Conservation (phyloP, 92 coral and sea anemone genomes). For the Bergia sp. region DNA sequence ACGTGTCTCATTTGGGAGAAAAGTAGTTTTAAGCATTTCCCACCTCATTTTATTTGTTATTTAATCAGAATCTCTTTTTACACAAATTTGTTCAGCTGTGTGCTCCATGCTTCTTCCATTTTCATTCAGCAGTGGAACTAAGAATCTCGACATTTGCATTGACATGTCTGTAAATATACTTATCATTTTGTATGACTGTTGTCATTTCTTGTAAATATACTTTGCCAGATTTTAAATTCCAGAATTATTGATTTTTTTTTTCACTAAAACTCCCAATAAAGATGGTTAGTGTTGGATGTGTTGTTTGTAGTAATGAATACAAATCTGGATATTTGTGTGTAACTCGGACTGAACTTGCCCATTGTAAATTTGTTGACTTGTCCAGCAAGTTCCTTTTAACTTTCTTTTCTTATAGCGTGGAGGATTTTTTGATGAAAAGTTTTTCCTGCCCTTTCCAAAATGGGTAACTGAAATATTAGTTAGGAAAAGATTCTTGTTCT, state of each 20-base stretch:
- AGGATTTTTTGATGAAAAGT: too few species aligned
- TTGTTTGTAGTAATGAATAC: not conserved
- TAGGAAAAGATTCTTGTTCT: too few species aligned
- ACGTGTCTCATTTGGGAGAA: not conserved
- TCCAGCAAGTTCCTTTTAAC: not conserved
- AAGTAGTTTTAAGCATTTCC: not conserved
- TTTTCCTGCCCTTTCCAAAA: too few species aligned
- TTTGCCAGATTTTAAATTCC: not conserved
- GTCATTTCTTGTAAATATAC: not conserved
- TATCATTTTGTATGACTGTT: not conserved
- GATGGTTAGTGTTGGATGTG: not conserved
- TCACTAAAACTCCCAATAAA: not conserved
- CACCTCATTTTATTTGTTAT: not conserved
- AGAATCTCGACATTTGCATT: not conserved
- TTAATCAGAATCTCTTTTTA: not conserved
- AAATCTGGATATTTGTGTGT: not conserved
- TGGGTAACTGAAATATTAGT: too few species aligned
- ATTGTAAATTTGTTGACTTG: too few species aligned
- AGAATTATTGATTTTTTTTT: not conserved
- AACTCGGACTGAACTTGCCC: not conserved
- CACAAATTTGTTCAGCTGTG: slow-evolving; percentile 29
- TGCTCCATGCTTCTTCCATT: slow-evolving; percentile 44
- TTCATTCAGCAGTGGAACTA: slow-evolving; percentile 27
- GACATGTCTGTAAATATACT: not conserved
- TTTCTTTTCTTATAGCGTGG: not conserved